A percentile compares a stretch with the other conserved stretches of the same genome.
Evolutionary conservation across 2,113 vertebrate genomes (phyloP).

Genomic region (Bos indicus): DNA sequence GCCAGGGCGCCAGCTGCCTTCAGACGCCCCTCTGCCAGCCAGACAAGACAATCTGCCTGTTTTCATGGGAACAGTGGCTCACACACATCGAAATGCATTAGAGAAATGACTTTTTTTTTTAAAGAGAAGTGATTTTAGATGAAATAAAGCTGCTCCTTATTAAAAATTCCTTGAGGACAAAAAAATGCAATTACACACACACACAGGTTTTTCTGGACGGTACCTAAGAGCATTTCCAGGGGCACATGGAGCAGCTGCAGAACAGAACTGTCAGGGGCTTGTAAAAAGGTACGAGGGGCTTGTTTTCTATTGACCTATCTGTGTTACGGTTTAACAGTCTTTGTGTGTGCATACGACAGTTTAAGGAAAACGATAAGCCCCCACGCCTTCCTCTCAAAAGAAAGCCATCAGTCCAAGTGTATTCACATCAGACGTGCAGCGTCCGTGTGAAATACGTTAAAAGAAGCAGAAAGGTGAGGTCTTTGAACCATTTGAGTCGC

Average conservation of each 20-base stretch:
- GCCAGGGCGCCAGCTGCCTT: neutral
- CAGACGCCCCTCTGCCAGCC: fast-evolving
- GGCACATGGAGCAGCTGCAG: neutral
- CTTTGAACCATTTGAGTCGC: neutral
- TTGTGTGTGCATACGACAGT: fast-evolving
- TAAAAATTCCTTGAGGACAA: neutral
- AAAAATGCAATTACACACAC: too few species aligned
- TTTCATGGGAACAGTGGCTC: neutral
- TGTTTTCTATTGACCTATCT: neutral
- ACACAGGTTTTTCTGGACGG: fast-evolving
- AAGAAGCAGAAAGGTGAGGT: neutral
- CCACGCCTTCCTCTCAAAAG: neutral
- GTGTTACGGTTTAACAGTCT: neutral
- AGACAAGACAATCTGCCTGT: neutral
- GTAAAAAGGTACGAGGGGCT: fast-evolving
- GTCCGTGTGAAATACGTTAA: neutral
- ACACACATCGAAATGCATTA: neutral
- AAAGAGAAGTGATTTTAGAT: neutral
- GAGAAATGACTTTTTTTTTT: neutral
- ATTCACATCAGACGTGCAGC: neutral
- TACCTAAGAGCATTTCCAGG: neutral
- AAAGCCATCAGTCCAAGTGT: neutral
- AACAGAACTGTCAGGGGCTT: fast-evolving
- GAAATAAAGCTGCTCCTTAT: neutral
- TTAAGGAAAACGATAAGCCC: neutral